Evolutionary conservation across 1,140 invertebrate genomes (phyloP), one percentile per base, ranked within the genome.

Genomic region (Drosophila elegans): DNA sequence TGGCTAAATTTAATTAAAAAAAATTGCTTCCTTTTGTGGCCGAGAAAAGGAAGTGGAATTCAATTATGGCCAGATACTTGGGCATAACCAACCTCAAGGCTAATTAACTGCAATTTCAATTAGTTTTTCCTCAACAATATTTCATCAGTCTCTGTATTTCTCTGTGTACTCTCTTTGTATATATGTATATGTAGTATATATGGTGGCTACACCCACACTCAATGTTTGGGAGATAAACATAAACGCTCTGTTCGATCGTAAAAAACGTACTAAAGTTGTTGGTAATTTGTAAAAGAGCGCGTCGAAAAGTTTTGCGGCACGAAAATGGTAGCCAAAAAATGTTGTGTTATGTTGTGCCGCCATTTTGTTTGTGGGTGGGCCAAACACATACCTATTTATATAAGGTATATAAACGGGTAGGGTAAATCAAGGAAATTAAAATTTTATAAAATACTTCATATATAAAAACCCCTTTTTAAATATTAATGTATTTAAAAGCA

Each of bases 271-370:
- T 81, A 90, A 90, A 91, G 78, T 91, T 91, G 90, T 90, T 90
- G 90, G 90, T 91, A 91, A 91, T 91, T 91, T 90, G 90, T 90
- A 91, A 91, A 91, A 91, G 90, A 90, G 82, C 80, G 90, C 85
- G 86, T 82, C 90, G 90, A 91, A 91, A 91, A 91, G 82, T 91
- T 91, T 90, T 89, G 73, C 63, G 62, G 60, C 77, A 74, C 66
- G 39, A 76, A 84, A 66, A 63, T 75, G 69, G 76, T 57, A 54
- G 68, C 45, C 64, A 60, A 77, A 84, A 74, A 75, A 80, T 77
- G 73, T 79, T 77, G 75, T 83, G 75, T 88, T 83, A 88, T 88
- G 84, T 88, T 73, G 79, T 89, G 80, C 84, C 84, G 84, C 84
- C 84, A 88, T 88, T 88, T 88, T 88, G 84, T 88, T 77, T 84